Base-by-base conservation (phyloP, 2,888 invertebrate genomes). In the Monochamus alternatus region DNA sequence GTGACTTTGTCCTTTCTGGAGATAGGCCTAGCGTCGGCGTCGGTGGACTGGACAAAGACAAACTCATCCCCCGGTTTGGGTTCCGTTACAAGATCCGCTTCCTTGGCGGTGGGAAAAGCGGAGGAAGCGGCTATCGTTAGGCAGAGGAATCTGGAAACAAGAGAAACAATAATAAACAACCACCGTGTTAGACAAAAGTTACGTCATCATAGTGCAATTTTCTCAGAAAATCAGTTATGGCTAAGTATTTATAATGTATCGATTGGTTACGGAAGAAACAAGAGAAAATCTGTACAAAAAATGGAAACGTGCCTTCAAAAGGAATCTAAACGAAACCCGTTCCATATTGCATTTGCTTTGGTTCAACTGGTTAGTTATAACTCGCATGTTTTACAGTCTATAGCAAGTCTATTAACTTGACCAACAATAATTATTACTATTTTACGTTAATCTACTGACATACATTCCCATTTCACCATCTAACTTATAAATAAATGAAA, bases 21-120 rank as follows among this genome's bases (percentile, higher is more conserved):
- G 31, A 88, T 86, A 12, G 88, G 87, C 51, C 85, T 85, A 0
- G 88, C 86, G 32, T 87, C 88, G 5, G 86, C 81, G 22, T 81
- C 84, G 30, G 88, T 86, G 22, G 89, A 87, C 82, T 92, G 92
- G 74, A 93, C 92, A 83, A 92, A 90, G 60, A 93, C 93, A 86
- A 92, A 94, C 86, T 93, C 93, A 84, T 93, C 91, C 32, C 93
- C 93, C 22, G 92, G 92, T 81, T 92, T 90, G 12, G 93, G 92
- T 87, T 92, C 91, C 67, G 92, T 92, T 84, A 93, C 92, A 75
- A 93, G 52, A 38, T 92, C 91, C 77, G 92, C 91, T 81, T 92
- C 92, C 58, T 85, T 73, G 44, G 62, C 52, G 55, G 77, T 60
- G 10, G 84, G 83, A 44, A 79, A 76, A 32, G 82, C 79, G 44